Base-by-base conservation (phyloP, 2,113 vertebrate species). In the Rhizomys pruinosus region DNA sequence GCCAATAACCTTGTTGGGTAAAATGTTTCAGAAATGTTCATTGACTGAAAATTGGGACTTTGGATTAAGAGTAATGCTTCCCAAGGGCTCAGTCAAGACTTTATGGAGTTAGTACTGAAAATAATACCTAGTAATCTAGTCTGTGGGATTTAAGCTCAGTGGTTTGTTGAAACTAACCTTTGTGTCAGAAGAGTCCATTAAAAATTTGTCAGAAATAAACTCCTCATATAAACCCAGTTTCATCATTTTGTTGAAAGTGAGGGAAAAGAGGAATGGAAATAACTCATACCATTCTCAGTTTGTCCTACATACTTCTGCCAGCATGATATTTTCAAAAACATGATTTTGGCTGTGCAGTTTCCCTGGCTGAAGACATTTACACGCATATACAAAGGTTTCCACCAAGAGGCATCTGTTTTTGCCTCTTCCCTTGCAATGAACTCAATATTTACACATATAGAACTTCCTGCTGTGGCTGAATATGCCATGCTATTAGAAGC, bases 311-410 rank as follows among this genome's bases (percentile, higher is more conserved):
- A 72, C 5, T 84, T 64, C 27, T 34, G 19, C 55, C 19, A 80
- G 66, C 20, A 80, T 32, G 34, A 85, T 82, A 25, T 81, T 87
- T 87, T 88, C 59, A 66, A 84, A 93, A 93, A 74, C 63, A 52
- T 80, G 68, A 88, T 1, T 77, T 81, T 95, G 66, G 34, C 27
- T 34, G 37, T 76, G 15, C 22, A 47, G 7, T 87, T 89, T 84
- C 20, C 23, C 7, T 80, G 16, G 11, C 13, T 66, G 66, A 81
- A 92, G 91, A 55, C 8, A 61, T 52, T 68, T 87, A 69, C 64
- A 52, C 17, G 52, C 39, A 25, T 66, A 64, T 29, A 52, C n/a
- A 69, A 85, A 42, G 8, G 19, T 19, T 61, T 90, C 82, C 42
- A n/a, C 15, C 12, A 17, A 57, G 57, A 44, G 47, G 16, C 44